Base-by-base conservation (phyloP, 2,888 invertebrate genomes). In the Scaptodrosophila latifasciaeformis region DNA sequence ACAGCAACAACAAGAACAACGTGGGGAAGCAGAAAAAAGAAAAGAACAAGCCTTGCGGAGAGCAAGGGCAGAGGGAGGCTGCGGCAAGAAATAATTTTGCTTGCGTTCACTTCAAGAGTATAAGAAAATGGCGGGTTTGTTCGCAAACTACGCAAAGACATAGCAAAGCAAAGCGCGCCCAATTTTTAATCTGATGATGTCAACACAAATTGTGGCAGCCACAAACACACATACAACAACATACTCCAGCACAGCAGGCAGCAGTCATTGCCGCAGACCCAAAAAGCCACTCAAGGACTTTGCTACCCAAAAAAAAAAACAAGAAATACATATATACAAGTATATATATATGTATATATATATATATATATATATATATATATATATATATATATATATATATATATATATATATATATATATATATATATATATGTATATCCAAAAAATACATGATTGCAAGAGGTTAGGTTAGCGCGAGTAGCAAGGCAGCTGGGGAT, bases 111-210 rank as follows among this genome's bases (percentile, higher is more conserved):
- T 31, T 12, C 13, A 37, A 37, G n/a, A n/a, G 50, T 30, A 30
- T n/a, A 21, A 40, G 19, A 49, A 40, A 40, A 49, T 24, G 46
- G 21, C 18, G 46, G 31, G 17, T 17, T 5, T 10, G 10, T 1
- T 13, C 15, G 15, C 17, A 45, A 1, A 30, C 13, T 1, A 7
- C 15, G 15, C 17, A 45, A 1, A 30, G 30, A 9, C 7, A 34
- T 27, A 30, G 21, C 27, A 39, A 27, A 27, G 7, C 24, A 27
- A 37, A 54, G 64, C 56, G 10, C 19, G 57, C 70, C 63, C 78
- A 75, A 75, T 81, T 81, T 81, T 78, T 76, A 81, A 75, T 75
- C 75, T 75, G 79, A 75, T 75, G 75, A 75, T 75, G 75, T 78
- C 75, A 75, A 75, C 75, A 81, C 75, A 75, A 75, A 81, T 75